Base-by-base conservation (phyloP, 2,113 vertebrate species). In the Castor canadensis region DNA sequence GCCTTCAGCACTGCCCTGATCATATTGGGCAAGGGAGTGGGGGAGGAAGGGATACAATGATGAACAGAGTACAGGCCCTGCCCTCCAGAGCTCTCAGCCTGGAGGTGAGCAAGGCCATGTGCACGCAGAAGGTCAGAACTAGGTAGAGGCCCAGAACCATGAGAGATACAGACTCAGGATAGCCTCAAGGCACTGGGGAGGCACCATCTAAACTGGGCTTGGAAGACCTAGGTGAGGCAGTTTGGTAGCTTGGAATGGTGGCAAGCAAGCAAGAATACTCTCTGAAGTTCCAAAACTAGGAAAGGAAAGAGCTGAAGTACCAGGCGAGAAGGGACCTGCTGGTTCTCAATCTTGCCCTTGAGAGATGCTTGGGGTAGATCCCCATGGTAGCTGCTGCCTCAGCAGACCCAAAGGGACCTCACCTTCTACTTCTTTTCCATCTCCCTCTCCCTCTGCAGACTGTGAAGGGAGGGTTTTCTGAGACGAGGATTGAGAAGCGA, bases 401-500 rank as follows among this genome's bases (percentile, higher is more conserved):
- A 40, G 28, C 43, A n/a, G 56, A 49, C 38, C 79, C 67, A 71
- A 54, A 58, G 72, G 86, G 66, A 91, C 90, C 81, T 80, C 60
- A 0, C 75, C 77, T 56, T 38, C 47, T 89, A 12, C 98, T 26
- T 64, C 30, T 49, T 47, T 67, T 60, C 73, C 45, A 66, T 96
- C 71, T n/a, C 76, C 49, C 62, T 96, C 87, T 93, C 54, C 3
- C 80, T 40, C 58, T 89, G 13, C 98, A 99, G 99, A 99, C 99
- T 97, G 99, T 99, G 98, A 99, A 99, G 99, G 99, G 99, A 87
- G 99, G 99, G 30, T 99, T 99, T 98, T 99, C 99, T 0, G 99
- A 99, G 98, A 99, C 99, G 1, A 99, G 99, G 95, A 99, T 99
- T 38, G 99, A 99, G 98, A 99, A 99, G 95, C 99, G 99, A 98